Evolutionary conservation across 2,888 invertebrate species (phyloP).

Genomic region (Cheilosia impressa): DNA sequence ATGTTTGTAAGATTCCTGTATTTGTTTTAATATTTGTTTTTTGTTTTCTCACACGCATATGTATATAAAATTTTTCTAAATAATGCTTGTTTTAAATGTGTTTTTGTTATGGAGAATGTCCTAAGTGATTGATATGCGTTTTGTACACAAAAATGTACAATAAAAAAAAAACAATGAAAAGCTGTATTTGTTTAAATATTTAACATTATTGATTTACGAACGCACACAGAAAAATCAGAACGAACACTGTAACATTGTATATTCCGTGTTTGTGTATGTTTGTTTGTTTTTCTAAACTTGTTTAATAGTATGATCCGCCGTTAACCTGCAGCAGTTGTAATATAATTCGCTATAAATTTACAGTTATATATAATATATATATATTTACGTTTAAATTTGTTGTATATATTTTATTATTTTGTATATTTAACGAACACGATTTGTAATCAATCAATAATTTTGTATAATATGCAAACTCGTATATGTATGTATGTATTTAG

Average conservation of each 20-base stretch:
- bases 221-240: conserved; percentile 34
- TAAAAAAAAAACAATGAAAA: conserved; percentile 40
- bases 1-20: conserved; percentile 52
- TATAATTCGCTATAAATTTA: conserved; percentile 57
- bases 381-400: conserved; percentile 41
- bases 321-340: conserved; percentile 30
- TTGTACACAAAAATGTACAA: conserved; percentile 27
- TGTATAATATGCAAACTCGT: conserved; percentile 58
- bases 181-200: conserved; percentile 39
- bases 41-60: background rate
- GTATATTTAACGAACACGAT: conserved; percentile 67
- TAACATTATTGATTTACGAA: conserved; percentile 21
- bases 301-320: conserved; percentile 41
- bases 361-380: conserved; percentile 25
- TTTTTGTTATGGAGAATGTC: conserved; percentile 22
- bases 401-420: conserved; percentile 15
- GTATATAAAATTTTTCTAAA: conserved; percentile 18
- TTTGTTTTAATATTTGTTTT: conserved; percentile 10
- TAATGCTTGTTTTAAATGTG: conserved; percentile 26
- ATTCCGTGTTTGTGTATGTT: conserved; percentile 13
- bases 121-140: conserved; percentile 62
- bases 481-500: conserved; percentile 35
- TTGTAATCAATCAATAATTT: conserved; percentile 62
- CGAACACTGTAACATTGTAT: conserved; percentile 16
- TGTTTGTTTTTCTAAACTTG: conserved; percentile 21